These are phyloP conservation scores for Thalassoma bifasciatum DNA, from an alignment of 2,113 vertebrate species.

Conservation along the genomic window DNA sequence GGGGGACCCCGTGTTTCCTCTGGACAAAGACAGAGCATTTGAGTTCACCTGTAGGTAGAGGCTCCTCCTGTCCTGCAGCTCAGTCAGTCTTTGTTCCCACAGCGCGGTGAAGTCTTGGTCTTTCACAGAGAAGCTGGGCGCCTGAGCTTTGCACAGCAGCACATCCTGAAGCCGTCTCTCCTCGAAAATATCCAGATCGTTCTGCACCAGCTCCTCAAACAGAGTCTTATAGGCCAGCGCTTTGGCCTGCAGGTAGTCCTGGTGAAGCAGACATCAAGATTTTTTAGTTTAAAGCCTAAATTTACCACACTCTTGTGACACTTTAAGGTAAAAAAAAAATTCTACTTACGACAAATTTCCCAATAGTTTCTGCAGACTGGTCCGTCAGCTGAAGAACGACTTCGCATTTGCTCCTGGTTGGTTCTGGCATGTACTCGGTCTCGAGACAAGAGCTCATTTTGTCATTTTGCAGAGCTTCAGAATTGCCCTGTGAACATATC, in stretches of 20 bases:
- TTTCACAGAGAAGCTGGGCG: conserved; percentile 2
- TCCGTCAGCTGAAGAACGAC: background rate
- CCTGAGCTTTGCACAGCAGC: conserved; percentile 53
- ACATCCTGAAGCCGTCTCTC: conserved; percentile 75
- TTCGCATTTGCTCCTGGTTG: background rate
- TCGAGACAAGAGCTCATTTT: too few relatives aligned
- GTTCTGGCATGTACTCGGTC: conserved; percentile 49
- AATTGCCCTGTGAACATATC: background rate
- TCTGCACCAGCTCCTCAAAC: conserved; percentile 62
- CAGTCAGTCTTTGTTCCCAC: conserved; percentile 60
- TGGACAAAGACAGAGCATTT: background rate
- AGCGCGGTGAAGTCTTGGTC: conserved; percentile 43
- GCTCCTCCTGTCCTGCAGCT: conserved; percentile 71
- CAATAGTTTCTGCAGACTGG: background rate
- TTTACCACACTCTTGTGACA: background rate
- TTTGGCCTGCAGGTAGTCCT: conserved; percentile 34
- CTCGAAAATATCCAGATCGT: conserved; percentile 70
- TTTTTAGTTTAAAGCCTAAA: background rate
- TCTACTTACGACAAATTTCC: conserved; percentile 28
- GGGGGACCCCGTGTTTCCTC: too few relatives aligned
- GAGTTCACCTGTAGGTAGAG: conserved; percentile 68
- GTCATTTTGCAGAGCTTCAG: background rate
- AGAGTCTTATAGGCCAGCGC: conserved; percentile 32
- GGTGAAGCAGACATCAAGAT: background rate
- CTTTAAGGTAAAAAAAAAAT: background rate